These are phyloP conservation scores for Lipophrys pholis DNA, from an alignment of 2,113 vertebrate genomes.

Conservation along the genomic window DNA sequence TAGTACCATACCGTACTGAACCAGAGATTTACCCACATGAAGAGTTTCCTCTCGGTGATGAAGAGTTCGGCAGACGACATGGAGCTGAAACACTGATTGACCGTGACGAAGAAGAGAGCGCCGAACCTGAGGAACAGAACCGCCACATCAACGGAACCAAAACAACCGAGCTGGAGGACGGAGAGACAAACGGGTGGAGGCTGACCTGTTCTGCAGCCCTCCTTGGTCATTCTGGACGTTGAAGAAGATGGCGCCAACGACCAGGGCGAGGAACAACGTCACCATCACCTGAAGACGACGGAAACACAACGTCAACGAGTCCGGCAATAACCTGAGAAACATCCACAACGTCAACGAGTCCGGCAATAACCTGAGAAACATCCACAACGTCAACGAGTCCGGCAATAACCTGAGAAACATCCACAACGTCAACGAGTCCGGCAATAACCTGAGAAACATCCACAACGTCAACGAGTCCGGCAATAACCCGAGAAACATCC, in stretches of 20 bases:
- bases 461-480: too few relatives aligned
- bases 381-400: too few relatives aligned
- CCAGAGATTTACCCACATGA: conserved; percentile 85
- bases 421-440: too few relatives aligned
- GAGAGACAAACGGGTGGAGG: neutral
- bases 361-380: too few relatives aligned
- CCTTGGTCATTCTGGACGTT: conserved; percentile 69
- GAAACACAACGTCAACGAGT: neutral
- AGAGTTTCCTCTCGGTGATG: conserved; percentile 91
- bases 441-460: too few relatives aligned
- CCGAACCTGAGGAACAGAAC: conserved; percentile 87
- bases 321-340: too few relatives aligned
- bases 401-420: too few relatives aligned
- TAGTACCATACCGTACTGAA: too few relatives aligned
- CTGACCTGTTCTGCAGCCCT: conserved; percentile 92
- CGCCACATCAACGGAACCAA: too few relatives aligned
- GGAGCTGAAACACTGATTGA: conserved; percentile 94
- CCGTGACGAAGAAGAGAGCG: conserved; percentile 91
- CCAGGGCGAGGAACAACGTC: conserved; percentile 84
- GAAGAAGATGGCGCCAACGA: conserved; percentile 91
- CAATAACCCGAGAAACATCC: too few relatives aligned
- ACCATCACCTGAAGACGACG: conserved; percentile 80
- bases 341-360: too few relatives aligned
- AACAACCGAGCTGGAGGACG: too few relatives aligned
- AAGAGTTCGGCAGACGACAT: conserved; percentile 92